Evolutionary conservation across 2,888 invertebrate genomes (phyloP), one percentile per base, ranked within the genome.

Genomic region (Microctonus aethiopoides): DNA sequence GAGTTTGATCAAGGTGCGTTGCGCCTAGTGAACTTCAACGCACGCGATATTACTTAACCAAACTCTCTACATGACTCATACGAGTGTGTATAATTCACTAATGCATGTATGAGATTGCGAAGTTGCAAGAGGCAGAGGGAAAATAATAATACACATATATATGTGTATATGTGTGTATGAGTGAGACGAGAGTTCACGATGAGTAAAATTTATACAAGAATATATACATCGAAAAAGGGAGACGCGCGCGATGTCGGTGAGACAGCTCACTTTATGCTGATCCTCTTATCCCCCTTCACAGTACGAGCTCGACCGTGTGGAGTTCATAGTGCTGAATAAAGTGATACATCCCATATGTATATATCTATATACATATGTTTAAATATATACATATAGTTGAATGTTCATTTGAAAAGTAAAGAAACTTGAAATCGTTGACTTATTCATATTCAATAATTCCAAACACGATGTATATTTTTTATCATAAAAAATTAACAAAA

Each of bases 231-330:
- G 13, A 39, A 3, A 9, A n/a, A 39, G 39, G n/a, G n/a, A n/a
- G n/a, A 78, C 76, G 76, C 77, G 75, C 74, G 74, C 72, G 74
- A 77, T 74, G 74, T 78, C 72, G 69, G 70, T 75, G 75, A 79
- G 80, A 80, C 78, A 78, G 75, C 77, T 78, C 77, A 77, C 77
- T 82, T 80, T 81, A 78, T 76, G 76, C 76, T 79, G 77, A 81
- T 81, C 79, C 79, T 78, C 79, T 81, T 79, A 80, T 79, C 74
- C 77, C 62, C 60, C 69, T 51, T 24, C 39, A 10, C 22, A 52
- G 46, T 63, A n/a, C n/a, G 63, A 46, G 63, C 41, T 51, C 51
- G 2, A 24, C 24, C 22, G 24, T 52, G 51, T 20, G 39, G 51
- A 32, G 29, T 46, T 51, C 51, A 22, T 7, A 29, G 32, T 32